These are phyloP conservation scores for Conus ventricosus DNA, from an alignment of 1,140 invertebrate genomes.

Conservation along the genomic window DNA sequence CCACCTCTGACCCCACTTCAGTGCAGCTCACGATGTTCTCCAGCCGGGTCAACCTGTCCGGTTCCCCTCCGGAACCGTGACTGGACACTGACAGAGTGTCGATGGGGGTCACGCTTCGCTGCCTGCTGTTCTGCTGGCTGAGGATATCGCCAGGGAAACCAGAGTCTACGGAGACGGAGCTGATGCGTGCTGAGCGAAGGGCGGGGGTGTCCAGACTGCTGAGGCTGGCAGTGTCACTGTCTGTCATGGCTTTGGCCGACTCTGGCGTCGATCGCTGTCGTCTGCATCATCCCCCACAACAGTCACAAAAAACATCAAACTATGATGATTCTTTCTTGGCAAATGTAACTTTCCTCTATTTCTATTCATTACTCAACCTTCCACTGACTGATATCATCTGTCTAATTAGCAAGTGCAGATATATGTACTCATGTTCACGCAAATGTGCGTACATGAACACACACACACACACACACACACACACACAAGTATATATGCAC, in stretches of 20 bases:
- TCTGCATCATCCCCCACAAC: neutral
- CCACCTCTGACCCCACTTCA: conserved; percentile 41
- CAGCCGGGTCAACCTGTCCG: conserved; percentile 43
- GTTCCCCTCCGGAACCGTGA: conserved; percentile 39
- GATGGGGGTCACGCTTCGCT: conserved; percentile 38
- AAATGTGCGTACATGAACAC: too few relatives aligned
- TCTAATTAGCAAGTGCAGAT: too few relatives aligned
- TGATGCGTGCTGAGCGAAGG: conserved; percentile 11
- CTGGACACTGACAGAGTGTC: conserved; percentile 40
- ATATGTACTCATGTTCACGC: too few relatives aligned
- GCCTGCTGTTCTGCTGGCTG: neutral
- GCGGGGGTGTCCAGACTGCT: conserved; percentile 39
- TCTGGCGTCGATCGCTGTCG: conserved; percentile 32
- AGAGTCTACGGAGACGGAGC: conserved; percentile 44
- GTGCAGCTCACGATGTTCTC: conserved; percentile 34
- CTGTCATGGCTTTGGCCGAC: conserved; percentile 34
- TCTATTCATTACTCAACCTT: too few relatives aligned
- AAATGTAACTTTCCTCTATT: too few relatives aligned
- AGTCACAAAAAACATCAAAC: neutral
- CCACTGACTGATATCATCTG: too few relatives aligned
- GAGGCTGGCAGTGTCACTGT: conserved; percentile 48
- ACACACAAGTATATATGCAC: too few relatives aligned
- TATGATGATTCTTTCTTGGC: neutral
- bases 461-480: too few relatives aligned
- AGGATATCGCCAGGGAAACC: conserved; percentile 25